Evolutionary conservation across 1,140 invertebrate genomes (phyloP), one percentile per base, ranked within the genome.

Genomic region (Sarcophaga peregrina): DNA sequence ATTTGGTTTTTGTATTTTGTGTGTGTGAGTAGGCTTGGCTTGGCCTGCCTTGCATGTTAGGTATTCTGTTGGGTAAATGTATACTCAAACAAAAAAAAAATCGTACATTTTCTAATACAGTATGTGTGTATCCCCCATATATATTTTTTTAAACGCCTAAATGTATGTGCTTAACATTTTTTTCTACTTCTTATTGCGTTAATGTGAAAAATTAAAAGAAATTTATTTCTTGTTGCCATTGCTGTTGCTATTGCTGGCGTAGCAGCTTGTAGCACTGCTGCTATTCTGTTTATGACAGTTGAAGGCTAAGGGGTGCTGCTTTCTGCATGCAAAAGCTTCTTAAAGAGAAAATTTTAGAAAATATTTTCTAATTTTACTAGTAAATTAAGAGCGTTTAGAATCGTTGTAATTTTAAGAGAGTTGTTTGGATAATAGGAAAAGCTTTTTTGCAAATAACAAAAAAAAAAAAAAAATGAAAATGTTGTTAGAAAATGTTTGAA

Each of bases 11-110:
- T 37, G 5, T 25, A 48, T 10, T 72, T 8, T 72, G n/a, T 48
- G 75, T 78, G 75, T 78, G 75, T 78, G 75, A 78, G 75, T 78
- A 78, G 75, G 75, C 75, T 78, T 78, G 75, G 75, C 75, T 78
- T 78, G 75, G 75, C 15, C 50, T 37, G 25, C 25, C 25, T 37
- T 37, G 25, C 1, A 37, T 37, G 25, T 1, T 37, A 37, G 25
- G 1, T 37, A 37, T 37, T 37, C 25, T 37, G 25, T 37, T 37
- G 25, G 25, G 25, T 4, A 4, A 37, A 37, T 37, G 25, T 37
- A 4, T 37, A 37, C 25, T 37, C 1, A 37, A 37, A 37, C 20
- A 20, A 68, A 68, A 68, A 68, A n/a, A n/a, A n/a, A n/a, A n/a
- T n/a, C n/a, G n/a, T 68, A 68, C n/a, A 68, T 68, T 68, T 68